Conservation (phyloP, 2,113 vertebrate genomes). For the Okapia johnstoni region DNA sequence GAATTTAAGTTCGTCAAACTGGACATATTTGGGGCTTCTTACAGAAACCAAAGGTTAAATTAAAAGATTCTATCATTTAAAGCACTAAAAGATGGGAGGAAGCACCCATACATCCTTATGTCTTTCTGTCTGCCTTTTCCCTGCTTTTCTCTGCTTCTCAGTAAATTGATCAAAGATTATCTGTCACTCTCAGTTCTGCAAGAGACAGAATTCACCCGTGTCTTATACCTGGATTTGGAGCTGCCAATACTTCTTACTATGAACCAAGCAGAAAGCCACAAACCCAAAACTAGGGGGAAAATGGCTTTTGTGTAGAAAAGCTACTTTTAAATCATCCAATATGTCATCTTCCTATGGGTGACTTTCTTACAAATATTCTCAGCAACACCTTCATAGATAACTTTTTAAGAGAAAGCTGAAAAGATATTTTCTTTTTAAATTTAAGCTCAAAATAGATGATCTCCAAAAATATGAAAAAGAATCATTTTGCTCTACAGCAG, state of each 20-base stretch:
- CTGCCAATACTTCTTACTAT: background rate
- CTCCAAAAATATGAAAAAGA: background rate
- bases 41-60: background rate
- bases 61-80: background rate
- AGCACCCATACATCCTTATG: background rate
- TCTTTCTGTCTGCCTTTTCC: background rate
- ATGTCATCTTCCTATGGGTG: background rate
- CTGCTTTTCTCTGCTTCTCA: background rate
- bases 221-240: background rate
- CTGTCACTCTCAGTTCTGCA: background rate
- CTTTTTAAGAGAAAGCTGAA: constrained; percentile 9
- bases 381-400: background rate
- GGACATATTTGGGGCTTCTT: background rate
- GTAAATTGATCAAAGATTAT: background rate
- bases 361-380: background rate
- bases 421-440: background rate
- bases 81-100: background rate
- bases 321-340: background rate
- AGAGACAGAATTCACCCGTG: background rate
- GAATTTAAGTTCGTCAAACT: background rate
- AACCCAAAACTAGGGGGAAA: background rate
- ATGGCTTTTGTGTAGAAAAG: background rate
- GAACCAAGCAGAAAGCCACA: background rate
- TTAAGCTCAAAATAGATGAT: background rate
- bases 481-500: background rate